Evolutionary conservation across 2,888 invertebrate species (phyloP), one percentile per base, ranked within the genome.

Genomic region (Nemoura dubitans): DNA sequence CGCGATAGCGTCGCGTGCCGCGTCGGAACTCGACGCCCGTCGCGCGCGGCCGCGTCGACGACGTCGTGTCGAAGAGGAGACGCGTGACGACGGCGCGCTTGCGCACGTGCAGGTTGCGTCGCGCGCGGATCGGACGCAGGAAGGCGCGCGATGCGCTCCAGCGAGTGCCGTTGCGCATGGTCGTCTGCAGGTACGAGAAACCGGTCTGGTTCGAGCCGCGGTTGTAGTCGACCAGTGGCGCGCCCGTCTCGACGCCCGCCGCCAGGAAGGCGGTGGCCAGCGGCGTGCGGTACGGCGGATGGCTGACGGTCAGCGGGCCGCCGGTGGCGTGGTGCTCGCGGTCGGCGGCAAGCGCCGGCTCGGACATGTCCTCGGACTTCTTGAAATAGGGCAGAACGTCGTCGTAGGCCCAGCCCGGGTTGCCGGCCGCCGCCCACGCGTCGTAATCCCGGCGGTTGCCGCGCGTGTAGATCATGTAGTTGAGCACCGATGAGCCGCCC

Each of bases 401-500:
- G 30, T 94, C 91, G 92, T 94, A 96, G 84, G 95, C 93, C 96
- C 96, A 96, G 0, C 95, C 96, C 0, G 93, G 91, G 90, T 96
- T 96, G 0, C 96, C 97, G 89, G 94, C 90, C 0, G 92, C 92
- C 21, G 94, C 94, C 97, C 97, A 97, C 3, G 92, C 91, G 89
- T 97, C 95, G 90, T 96, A 97, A 90, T 97, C 97, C 0, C 93
- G 92, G 6, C 85, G 21, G 89, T 95, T 93, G 16, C 96, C 96
- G 88, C 96, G 92, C 0, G 95, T 95, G 89, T 96, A 96, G 89
- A 96, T 94, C 96, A 97, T 96, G 89, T 95, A 95, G 90, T 97
- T 97, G 14, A 97, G 92, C 0, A 96, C 95, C 88, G 96, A 96
- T 10, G 95, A 95, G 0, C 97, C 97, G 6, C 97, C 97, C 90